Evolutionary conservation across 1,140 invertebrate genomes (phyloP), one percentile per base, ranked within the genome.

Genomic region (Plodia interpunctella): DNA sequence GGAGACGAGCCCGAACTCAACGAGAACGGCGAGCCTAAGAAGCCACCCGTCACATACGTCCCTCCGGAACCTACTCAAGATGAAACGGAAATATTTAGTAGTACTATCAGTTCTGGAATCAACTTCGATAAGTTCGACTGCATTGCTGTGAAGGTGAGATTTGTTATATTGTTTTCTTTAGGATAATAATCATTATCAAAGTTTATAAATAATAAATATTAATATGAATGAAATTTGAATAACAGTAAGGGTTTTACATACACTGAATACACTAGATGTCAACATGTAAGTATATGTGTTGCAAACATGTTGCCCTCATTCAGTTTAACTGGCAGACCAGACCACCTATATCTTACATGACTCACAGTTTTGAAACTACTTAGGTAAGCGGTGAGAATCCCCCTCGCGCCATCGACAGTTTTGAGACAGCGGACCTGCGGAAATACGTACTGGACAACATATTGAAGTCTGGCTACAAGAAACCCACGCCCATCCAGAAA

Each of bases 401-500:
- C 5, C 94, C 95, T 0, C 44, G 66, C 2, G 86, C 92, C 0
- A 94, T 97, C 13, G 80, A 90, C 0, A 90, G 74, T 21, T 99
- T 99, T 85, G 92, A 95, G 18, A 90, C 92, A 6, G 91, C 95
- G 0, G 92, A 92, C 0, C 80, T 98, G 0, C 90, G 95, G 10
- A 76, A 83, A 6, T 85, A 94, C 8, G 72, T 99, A 0, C 49
- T 95, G 9, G 90, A 94, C 0, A 99, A 99, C 80, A 92, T 99
- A 0, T 75, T 87, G 0, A 95, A 94, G 70, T 95, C 95, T 0
- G 93, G 94, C 0, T 99, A 99, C 78, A 92, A 70, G 0, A 95
- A 93, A 69, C 97, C 98, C 0, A 99, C 98, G 0, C 98, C 98
- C 0, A 95, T 99, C 38, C 98, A 99, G 78, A 98, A 98, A 74